These are phyloP conservation scores for Lontra canadensis DNA, from an alignment of 2,113 vertebrate genomes.

Conservation along the genomic window DNA sequence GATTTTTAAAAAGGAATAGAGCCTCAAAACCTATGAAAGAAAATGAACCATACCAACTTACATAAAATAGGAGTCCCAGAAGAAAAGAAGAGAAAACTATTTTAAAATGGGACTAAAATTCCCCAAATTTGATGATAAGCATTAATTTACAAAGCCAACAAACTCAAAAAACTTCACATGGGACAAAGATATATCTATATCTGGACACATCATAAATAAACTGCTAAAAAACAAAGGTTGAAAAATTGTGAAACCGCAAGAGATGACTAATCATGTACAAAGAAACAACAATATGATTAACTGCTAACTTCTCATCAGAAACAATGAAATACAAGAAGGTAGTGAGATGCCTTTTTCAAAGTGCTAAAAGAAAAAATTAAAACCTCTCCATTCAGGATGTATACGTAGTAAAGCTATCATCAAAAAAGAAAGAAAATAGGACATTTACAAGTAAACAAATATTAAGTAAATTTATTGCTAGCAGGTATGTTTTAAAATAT, in stretches of 20 bases:
- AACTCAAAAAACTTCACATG: background rate
- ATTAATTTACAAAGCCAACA: background rate
- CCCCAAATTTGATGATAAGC: background rate
- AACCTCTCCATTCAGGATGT: background rate
- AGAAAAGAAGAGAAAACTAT: background rate
- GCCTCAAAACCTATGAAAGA: background rate
- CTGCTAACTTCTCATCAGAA: constrained; percentile 24
- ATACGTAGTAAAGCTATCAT: background rate
- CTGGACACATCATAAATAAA: background rate
- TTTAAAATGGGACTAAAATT: background rate
- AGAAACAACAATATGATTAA: background rate
- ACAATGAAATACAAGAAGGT: background rate
- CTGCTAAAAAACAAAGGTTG: background rate
- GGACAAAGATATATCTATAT: background rate
- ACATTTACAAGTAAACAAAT: background rate
- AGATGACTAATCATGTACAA: background rate
- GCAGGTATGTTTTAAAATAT: background rate
- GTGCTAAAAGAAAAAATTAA: background rate
- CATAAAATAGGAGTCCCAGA: background rate
- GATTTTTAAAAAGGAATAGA: background rate
- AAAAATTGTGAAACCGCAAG: background rate
- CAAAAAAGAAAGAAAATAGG: background rate
- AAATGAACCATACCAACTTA: background rate
- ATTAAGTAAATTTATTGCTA: background rate
- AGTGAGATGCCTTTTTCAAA: background rate